These are phyloP conservation scores for Hyla sarda DNA, from an alignment of 2,113 vertebrate genomes.

Conservation along the genomic window DNA sequence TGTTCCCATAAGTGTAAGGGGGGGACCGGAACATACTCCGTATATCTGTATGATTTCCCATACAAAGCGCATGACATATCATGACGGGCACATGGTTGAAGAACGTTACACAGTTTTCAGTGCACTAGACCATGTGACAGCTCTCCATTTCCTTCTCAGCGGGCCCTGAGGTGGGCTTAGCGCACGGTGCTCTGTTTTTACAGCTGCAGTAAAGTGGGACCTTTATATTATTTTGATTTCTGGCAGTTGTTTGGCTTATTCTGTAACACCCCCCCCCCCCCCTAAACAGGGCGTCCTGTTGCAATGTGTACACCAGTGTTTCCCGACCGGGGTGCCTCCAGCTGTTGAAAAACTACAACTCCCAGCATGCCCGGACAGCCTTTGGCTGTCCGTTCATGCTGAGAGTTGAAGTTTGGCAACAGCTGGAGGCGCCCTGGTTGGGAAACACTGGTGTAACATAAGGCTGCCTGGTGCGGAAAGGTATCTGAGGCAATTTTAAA, in stretches of 20 bases:
- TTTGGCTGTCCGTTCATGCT: no score
- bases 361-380: no score
- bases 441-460: no score
- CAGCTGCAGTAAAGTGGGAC: conserved; percentile 55
- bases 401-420: no score
- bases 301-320: no score
- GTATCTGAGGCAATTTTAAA: conserved; percentile 1
- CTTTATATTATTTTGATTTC: conserved; percentile 58
- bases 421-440: no score
- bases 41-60: not conserved
- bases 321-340: no score
- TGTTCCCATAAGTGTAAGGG: no score
- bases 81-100: no score
- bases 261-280: conserved; percentile 41
- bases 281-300: conserved; percentile 18
- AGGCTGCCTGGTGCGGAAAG: not conserved
- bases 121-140: conserved; percentile 10
- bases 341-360: no score
- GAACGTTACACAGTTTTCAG: not conserved
- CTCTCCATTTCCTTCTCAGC: not conserved
- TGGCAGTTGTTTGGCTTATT: conserved; percentile 53
- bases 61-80: not conserved
- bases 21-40: not conserved
- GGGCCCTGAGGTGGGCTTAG: conserved; percentile 46
- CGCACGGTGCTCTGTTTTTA: conserved; percentile 40